Conservation (phyloP, 2,113 vertebrate genomes). For the Pogonocichla stellata region DNA sequence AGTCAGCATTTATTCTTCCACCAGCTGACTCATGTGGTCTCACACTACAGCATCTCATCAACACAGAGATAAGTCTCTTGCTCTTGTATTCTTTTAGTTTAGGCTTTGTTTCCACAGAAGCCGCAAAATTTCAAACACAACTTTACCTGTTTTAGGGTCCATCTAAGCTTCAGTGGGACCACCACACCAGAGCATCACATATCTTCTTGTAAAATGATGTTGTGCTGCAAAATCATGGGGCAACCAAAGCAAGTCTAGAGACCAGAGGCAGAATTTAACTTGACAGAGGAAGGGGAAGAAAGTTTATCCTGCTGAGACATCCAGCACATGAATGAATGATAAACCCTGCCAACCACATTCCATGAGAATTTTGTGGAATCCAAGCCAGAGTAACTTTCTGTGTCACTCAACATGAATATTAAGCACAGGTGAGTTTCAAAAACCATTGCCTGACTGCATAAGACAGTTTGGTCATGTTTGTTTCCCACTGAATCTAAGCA, state of each 20-base stretch:
- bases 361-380: not conserved
- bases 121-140: not conserved
- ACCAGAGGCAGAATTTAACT: not conserved
- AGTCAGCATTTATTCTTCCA: not conserved
- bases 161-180: not conserved
- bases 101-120: not conserved
- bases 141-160: not conserved
- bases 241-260: not conserved
- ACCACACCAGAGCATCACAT: fast-evolving
- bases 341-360: not conserved
- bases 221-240: not conserved
- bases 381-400: not conserved
- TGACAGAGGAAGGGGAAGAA: not conserved
- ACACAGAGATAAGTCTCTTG: not conserved
- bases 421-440: not conserved
- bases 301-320: not conserved
- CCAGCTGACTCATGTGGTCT: not conserved
- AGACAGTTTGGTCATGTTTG: not conserved
- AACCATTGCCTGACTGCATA: not conserved
- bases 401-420: not conserved
- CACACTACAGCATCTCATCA: not conserved
- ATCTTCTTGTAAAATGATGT: not conserved
- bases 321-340: not conserved
- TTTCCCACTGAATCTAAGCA: not conserved
- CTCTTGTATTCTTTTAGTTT: not conserved